Percentiles rank a stretch among this genome's conserved stretches.
Evolutionary conservation across 2,888 invertebrate species (phyloP).

Genomic region (Diloba caeruleocephala): DNA sequence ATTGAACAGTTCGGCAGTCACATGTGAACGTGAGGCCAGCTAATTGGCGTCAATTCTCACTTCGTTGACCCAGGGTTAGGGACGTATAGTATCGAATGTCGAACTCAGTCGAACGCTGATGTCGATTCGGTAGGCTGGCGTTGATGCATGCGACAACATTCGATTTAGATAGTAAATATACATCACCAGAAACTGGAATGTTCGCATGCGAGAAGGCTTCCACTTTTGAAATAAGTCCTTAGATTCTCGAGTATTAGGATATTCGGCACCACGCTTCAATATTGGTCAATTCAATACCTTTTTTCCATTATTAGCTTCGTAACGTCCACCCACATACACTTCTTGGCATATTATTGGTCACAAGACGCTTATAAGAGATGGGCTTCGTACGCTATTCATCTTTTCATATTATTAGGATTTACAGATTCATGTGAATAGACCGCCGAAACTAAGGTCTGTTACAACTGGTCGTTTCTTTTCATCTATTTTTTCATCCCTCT

Average conservation of each 20-base stretch:
- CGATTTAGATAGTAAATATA: not conserved
- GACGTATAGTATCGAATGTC: slow-evolving; percentile 47
- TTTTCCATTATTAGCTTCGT: too few relatives aligned
- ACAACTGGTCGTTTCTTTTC: too few relatives aligned
- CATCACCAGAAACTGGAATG: not conserved
- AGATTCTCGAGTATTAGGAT: not conserved
- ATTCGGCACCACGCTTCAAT: too few relatives aligned
- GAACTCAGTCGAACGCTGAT: slow-evolving; percentile 43
- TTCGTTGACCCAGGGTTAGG: slow-evolving; percentile 60
- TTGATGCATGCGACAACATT: slow-evolving; percentile 28
- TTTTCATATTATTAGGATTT: too few relatives aligned
- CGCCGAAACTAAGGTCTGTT: too few relatives aligned
- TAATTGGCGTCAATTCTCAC: slow-evolving; percentile 69
- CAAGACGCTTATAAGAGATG: too few relatives aligned
- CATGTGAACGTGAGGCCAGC: slow-evolving; percentile 51
- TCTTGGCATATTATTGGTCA: too few relatives aligned
- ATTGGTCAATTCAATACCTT: too few relatives aligned
- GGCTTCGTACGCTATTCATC: too few relatives aligned
- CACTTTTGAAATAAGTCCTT: not conserved
- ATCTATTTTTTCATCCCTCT: too few relatives aligned
- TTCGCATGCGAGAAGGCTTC: not conserved
- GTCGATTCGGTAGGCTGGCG: slow-evolving; percentile 36
- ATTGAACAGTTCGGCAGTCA: slow-evolving; percentile 47
- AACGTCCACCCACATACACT: too few relatives aligned
- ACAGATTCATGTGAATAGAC: too few relatives aligned